Evolutionary conservation across 1,140 invertebrate species (phyloP), one percentile per base, ranked within the genome.

Genomic region (Trachelipus rathkii): DNA sequence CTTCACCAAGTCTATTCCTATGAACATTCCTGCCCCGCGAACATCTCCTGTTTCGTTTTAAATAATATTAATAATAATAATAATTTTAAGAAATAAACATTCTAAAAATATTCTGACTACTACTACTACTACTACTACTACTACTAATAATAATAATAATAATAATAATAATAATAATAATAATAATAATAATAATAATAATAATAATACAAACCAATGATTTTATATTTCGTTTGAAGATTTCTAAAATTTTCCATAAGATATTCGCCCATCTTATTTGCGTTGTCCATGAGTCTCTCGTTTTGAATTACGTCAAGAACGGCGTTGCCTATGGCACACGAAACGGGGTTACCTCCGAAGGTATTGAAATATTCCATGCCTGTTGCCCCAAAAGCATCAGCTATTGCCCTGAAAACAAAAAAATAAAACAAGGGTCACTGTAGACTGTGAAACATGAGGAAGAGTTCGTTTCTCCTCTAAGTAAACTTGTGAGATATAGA

Each of bases 361-460:
- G 97, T 99, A 83, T 99, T 99, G 84, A 99, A 99, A 85, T 99
- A 99, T 85, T 95, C 94, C 21, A 98, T 92, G n/a, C 95, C 95
- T 13, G 92, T 95, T 73, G 91, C 89, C n/a, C 90, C 88, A 84
- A 99, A 96, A 82, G 91, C 93, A 76, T 92, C 90, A 0, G 97
- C 95, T 70, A 99, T 95, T 83, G 93, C 93, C 73, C 88, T 89
- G 1, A 43, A 70, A 75, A 69, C 19, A 11, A 78, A 13, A 8
- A 33, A 33, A 33, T 33, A 33, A 1, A 33, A 33, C 33, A 33
- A 33, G 6, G 33, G 33, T n/a, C n/a, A n/a, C 33, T 33, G 2
- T 6, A 1, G 6, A 33, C n/a, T n/a, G n/a, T 3, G 33, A n/a
- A n/a, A n/a, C n/a, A 1, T 33, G 33, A 33, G 33, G 1, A 6